A percentile compares a stretch with the other conserved stretches of the same genome.
Conservation (phyloP, 2,113 vertebrate genomes). For the Promerops cafer region DNA sequence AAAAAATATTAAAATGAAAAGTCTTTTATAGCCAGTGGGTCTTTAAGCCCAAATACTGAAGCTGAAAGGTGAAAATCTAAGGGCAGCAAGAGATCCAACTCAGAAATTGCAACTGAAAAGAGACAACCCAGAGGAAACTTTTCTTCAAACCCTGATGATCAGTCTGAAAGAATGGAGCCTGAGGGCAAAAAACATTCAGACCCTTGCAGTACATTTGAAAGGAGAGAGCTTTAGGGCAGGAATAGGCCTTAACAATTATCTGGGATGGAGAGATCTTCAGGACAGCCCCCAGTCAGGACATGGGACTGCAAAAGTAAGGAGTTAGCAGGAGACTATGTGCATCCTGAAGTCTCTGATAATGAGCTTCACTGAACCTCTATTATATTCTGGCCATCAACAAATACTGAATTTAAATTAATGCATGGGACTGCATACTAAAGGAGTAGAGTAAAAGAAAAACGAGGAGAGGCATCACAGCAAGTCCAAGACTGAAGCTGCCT, state of each 20-base stretch:
- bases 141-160: conserved; percentile 46
- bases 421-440: background rate
- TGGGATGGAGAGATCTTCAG: background rate
- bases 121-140: conserved; percentile 53
- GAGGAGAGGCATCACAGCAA: background rate
- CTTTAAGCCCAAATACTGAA: conserved; percentile 41
- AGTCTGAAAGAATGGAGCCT: conserved; percentile 46
- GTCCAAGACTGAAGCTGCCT: background rate
- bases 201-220: conserved; percentile 33
- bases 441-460: background rate
- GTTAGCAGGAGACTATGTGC: background rate
- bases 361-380: background rate
- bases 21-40: background rate
- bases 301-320: conserved; percentile 7
- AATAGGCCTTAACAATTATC: conserved; percentile 26
- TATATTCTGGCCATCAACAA: background rate
- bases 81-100: background rate
- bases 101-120: conserved; percentile 55
- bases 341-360: conserved; percentile 22
- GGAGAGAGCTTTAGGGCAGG: conserved; percentile 49
- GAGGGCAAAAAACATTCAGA: conserved; percentile 38
- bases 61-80: conserved; percentile 33
- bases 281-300: background rate
- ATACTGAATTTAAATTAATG: conserved; percentile 32
- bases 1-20: conserved; percentile 7